Evolutionary conservation across 2,113 vertebrate genomes (phyloP).

Genomic region (Grus americana): DNA sequence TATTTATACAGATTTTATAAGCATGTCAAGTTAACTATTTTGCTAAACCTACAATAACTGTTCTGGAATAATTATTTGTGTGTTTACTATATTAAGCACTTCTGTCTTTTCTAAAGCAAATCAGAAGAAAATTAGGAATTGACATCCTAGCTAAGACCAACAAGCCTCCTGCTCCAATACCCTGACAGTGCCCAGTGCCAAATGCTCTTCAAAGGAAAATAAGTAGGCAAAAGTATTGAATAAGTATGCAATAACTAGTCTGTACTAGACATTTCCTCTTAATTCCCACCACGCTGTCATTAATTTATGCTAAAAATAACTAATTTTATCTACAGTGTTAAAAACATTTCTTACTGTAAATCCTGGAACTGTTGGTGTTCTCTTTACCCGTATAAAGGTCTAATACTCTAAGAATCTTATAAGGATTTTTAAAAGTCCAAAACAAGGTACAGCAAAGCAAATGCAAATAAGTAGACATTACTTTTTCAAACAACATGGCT

Average conservation of each 20-base stretch:
- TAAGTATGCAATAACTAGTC: neutral
- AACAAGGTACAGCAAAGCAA: conserved; percentile 11
- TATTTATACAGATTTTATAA: conserved; percentile 8
- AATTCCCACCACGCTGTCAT: neutral
- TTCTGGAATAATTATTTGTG: neutral
- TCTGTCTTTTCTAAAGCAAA: conserved; percentile 3
- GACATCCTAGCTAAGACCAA: neutral
- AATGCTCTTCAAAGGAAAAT: conserved; percentile 15
- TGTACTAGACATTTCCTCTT: neutral
- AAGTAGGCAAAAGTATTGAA: neutral
- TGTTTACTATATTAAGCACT: neutral
- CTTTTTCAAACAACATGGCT: conserved; percentile 5
- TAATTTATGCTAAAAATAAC: neutral
- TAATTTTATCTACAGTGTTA: neutral
- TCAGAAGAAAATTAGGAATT: neutral
- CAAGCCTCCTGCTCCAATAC: neutral
- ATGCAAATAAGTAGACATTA: conserved; percentile 1
- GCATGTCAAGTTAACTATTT: neutral
- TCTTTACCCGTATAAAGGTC: neutral
- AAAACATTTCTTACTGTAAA: neutral
- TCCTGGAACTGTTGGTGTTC: neutral
- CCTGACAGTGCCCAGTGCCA: neutral
- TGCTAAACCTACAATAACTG: neutral
- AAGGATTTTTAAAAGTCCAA: neutral
- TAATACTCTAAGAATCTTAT: neutral